Evolutionary conservation across 64 coral and sea anemone species (phyloP), one percentile per base, ranked within the genome.

Genomic region (Montipora sp.): DNA sequence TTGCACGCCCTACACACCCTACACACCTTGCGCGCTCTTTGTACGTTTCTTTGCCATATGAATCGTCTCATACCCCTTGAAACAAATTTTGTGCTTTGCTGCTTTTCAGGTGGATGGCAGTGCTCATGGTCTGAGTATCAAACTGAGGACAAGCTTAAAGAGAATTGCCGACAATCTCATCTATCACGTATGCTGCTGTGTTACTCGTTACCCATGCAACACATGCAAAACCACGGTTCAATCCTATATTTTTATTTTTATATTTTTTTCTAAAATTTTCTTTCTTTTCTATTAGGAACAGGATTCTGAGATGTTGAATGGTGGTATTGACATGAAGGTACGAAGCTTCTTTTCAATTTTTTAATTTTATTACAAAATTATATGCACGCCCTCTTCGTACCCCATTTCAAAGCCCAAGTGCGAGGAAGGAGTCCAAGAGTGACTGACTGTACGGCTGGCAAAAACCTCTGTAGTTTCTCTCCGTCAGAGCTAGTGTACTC

Each of bases 151-250:
- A 66, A 96, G 94, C 48, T 90, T 99, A 48, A 99, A 99, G 73
- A 92, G 98, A 65, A 99, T 99, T 9, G 83, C 95, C 19, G 98
- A 99, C 46, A 99, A 99, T 74, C 89, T 99, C 10, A 99, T 99
- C 75, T 84, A 85, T 21, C 82, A 85, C 11, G 82, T 85, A 85
- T 70, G 82, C 50, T 8, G 8, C 27, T 3, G 6, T 45, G 19
- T 71, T 71, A 71, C 20, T 57, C 53, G 36, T 36, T 36, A 36
- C 36, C 1, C 36, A 36, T 36, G 36, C 36, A 36, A 36, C 36
- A 36, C 36, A 36, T 36, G 36, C 36, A 36, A 36, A 36, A 36
- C 36, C 36, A 36, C 36, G 36, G 36, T 36, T 36, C 36, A 36
- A 36, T 36, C 36, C 36, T 36, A 7, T 18, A n/a, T 57, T 80